These are phyloP conservation scores for Phoxinus dragarum DNA, from an alignment of 2,797 vertebrate species.

Conservation along the genomic window DNA sequence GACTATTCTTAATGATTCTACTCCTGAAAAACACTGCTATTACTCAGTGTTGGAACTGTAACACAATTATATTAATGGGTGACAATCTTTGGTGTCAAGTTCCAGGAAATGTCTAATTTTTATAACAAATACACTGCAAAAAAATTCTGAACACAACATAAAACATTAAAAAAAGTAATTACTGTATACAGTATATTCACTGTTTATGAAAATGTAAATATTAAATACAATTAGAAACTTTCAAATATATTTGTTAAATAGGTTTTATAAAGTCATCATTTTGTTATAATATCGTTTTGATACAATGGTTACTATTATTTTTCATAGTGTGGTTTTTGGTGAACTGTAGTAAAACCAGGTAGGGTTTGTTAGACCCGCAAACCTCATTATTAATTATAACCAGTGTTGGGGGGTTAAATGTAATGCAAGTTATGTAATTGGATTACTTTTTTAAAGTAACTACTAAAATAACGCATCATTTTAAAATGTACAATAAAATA, in stretches of 20 bases:
- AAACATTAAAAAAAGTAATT: not conserved
- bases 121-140: not conserved
- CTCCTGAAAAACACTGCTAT: not conserved
- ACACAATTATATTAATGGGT: not conserved
- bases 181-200: not conserved
- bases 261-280: not conserved
- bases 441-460: too few species aligned
- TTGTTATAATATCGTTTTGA: not conserved
- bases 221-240: not conserved
- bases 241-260: not conserved
- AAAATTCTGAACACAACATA: not conserved
- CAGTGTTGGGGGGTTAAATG: not conserved
- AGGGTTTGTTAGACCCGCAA: not conserved
- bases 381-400: not conserved
- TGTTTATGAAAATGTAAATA: not conserved
- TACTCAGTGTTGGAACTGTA: not conserved
- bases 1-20: not conserved
- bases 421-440: too few species aligned
- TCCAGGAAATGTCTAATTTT: not conserved
- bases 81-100: not conserved
- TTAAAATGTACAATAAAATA: too few species aligned
- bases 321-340: not conserved
- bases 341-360: not conserved
- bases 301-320: not conserved
- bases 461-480: too few species aligned